phyloP scores from a whole-genome alignment of 2,113 vertebrate genomes.

The Clarias macrocephalus region DNA sequence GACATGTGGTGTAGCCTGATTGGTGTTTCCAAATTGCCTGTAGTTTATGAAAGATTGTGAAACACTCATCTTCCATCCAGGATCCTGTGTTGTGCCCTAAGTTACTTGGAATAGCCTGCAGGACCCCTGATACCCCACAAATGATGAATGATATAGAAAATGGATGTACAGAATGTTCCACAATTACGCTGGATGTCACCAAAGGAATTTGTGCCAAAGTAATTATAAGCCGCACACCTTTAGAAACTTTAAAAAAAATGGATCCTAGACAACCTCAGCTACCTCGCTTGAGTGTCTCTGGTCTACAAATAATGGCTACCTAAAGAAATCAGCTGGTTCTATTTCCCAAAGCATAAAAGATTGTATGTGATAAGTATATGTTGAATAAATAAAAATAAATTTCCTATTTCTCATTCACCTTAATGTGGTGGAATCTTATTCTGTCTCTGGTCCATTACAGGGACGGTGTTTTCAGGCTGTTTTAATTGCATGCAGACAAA shows the following conservation, averaged over 20 bases:
- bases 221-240: not conserved
- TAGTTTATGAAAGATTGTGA: no score
- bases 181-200: not conserved
- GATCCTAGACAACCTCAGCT: not conserved
- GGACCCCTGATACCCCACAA: no score
- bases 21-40: no score
- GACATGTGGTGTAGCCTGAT: no score
- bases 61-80: no score
- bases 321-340: not conserved
- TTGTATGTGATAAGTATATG: no score
- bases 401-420: not conserved
- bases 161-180: not conserved
- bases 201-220: no score
- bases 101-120: no score
- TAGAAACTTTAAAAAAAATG: no score
- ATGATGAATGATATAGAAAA: no score
- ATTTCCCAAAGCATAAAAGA: not conserved
- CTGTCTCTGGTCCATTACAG: not conserved
- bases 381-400: no score
- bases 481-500: conserved; percentile 91
- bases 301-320: not conserved
- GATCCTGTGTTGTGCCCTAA: no score
- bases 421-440: not conserved
- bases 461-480: conserved; percentile 77
- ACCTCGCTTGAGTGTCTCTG: not conserved